A percentile compares a stretch with the other conserved stretches of the same genome.
These are phyloP conservation scores for Mola mola DNA, from an alignment of 2,113 vertebrate genomes.

Conservation along the genomic window DNA sequence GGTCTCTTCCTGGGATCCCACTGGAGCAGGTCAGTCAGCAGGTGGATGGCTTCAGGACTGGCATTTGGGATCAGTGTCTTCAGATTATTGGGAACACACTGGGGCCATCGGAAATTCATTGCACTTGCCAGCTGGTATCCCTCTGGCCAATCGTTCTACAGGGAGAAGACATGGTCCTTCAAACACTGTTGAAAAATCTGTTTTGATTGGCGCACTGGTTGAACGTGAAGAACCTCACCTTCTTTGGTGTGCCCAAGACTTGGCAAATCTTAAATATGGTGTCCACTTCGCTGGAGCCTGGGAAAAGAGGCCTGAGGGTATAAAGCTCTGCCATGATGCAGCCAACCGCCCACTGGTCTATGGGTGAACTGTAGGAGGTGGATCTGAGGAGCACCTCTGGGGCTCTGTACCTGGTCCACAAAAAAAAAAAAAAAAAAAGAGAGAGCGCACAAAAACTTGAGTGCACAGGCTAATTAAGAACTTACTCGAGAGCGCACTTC, in stretches of 20 bases:
- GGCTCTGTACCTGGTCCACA: conserved; percentile 89
- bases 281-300: conserved; percentile 96
- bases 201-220: not conserved
- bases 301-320: conserved; percentile 94
- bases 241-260: conserved; percentile 95
- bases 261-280: conserved; percentile 99
- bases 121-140: conserved; percentile 91
- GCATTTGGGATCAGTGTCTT: conserved; percentile 96
- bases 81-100: conserved; percentile 91
- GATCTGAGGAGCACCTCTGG: conserved; percentile 95
- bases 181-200: not conserved
- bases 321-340: conserved; percentile 99
- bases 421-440: not conserved
- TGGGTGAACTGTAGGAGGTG: conserved; percentile 93
- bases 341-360: conserved; percentile 96
- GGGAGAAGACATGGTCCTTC: conserved; percentile 21
- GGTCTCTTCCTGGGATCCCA: conserved; percentile 98
- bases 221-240: conserved; percentile 76
- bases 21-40: conserved; percentile 92
- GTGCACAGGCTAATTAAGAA: not conserved
- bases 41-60: conserved; percentile 90
- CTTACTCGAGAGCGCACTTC: conserved; percentile 23
- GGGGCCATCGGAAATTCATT: conserved; percentile 98
- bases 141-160: conserved; percentile 94
- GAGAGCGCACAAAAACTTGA: not conserved